Conservation (phyloP, 2,113 vertebrate genomes). For the Platysteira castanea region DNA sequence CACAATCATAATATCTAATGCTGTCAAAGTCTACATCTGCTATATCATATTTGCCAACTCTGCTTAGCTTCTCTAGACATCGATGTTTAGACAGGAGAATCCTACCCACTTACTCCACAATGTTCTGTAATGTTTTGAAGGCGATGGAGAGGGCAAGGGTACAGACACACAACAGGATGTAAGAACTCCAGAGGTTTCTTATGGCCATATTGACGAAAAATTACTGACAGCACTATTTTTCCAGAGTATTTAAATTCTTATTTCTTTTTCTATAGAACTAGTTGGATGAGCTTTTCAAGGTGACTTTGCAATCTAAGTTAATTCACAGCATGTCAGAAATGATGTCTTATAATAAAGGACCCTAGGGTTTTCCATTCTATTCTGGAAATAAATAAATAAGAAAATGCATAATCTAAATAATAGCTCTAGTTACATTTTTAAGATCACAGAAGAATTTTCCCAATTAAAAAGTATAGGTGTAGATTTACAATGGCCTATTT, state of each 20-base stretch:
- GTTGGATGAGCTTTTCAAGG: slow-evolving; percentile 39
- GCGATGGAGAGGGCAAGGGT: not conserved
- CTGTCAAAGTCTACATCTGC: not conserved
- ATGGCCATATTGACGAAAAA: not conserved
- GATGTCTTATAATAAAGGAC: slow-evolving; percentile 37
- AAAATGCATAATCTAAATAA: slow-evolving; percentile 14
- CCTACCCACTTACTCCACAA: not conserved
- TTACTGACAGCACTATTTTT: not conserved
- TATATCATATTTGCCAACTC: not conserved
- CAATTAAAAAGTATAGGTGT: slow-evolving; percentile 20
- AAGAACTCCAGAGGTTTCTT: not conserved
- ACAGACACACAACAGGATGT: not conserved
- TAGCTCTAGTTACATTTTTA: slow-evolving; percentile 15
- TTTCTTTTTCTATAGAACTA: not conserved
- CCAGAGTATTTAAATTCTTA: not conserved
- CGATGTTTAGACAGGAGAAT: not conserved
- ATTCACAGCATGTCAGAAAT: slow-evolving; percentile 43
- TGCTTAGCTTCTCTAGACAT: not conserved
- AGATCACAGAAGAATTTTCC: not conserved
- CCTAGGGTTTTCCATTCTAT: not conserved
- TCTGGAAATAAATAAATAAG: slow-evolving; percentile 20
- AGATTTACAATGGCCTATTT: slow-evolving; percentile 28
- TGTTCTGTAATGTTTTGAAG: not conserved
- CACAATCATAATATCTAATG: not conserved
- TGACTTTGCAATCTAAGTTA: slow-evolving; percentile 30